Evolutionary conservation across 2,113 vertebrate genomes (phyloP).

Genomic region (Scophthalmus maximus): DNA sequence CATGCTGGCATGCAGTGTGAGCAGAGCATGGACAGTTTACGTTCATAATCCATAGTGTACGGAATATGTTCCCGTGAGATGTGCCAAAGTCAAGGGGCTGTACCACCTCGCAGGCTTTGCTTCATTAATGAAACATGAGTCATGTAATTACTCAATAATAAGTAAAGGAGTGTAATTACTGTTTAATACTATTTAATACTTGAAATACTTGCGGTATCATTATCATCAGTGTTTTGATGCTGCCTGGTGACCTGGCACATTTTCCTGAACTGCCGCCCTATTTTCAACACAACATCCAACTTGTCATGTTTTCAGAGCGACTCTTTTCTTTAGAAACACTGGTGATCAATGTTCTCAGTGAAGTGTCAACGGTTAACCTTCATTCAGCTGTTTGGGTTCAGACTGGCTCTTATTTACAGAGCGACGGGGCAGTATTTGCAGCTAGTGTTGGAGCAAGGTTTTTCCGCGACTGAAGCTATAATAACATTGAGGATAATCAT

Average conservation of each 20-base stretch:
- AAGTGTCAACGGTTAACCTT: background rate
- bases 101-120: background rate
- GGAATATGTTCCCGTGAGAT: too few relatives aligned
- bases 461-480: background rate
- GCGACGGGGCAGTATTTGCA: background rate
- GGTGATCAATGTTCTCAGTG: background rate
- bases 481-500: background rate
- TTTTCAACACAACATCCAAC: background rate
- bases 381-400: background rate
- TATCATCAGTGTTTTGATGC: background rate
- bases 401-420: background rate
- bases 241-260: background rate
- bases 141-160: background rate
- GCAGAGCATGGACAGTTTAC: too few relatives aligned
- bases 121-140: background rate
- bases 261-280: background rate
- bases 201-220: background rate
- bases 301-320: background rate
- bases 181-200: background rate
- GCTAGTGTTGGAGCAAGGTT: background rate
- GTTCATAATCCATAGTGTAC: too few relatives aligned
- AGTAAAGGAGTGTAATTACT: background rate
- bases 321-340: background rate
- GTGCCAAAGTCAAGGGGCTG: background rate
- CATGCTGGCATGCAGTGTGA: too few relatives aligned